Evolutionary conservation across 2,888 invertebrate species (phyloP).

Genomic region (Watsonalla binaria): DNA sequence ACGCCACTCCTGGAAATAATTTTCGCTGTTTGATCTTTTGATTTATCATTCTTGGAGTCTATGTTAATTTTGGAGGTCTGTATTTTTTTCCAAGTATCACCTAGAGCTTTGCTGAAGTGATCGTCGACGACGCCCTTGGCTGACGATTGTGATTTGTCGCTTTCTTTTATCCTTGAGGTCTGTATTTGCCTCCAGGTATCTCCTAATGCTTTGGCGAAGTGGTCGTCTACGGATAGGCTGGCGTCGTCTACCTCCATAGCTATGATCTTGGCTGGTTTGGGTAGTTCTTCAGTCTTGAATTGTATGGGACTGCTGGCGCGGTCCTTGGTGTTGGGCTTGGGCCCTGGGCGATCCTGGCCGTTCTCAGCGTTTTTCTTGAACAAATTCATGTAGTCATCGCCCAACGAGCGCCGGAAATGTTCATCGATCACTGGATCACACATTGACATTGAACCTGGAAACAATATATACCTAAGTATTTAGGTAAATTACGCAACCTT

Average conservation of each 20-base stretch:
- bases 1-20: slow-evolving; percentile 73
- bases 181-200: slow-evolving; percentile 90
- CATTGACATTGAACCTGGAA: slow-evolving; percentile 83
- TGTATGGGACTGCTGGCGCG: slow-evolving; percentile 72
- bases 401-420: slow-evolving; percentile 95
- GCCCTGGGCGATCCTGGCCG: slow-evolving; percentile 30
- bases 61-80: slow-evolving; percentile 76
- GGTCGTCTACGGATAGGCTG: slow-evolving; percentile 89
- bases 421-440: slow-evolving; percentile 97
- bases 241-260: slow-evolving; percentile 80
- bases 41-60: slow-evolving; percentile 44
- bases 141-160: slow-evolving; percentile 45
- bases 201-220: slow-evolving; percentile 93
- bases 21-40: slow-evolving; percentile 63
- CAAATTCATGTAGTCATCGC: slow-evolving; percentile 86
- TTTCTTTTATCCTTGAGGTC: slow-evolving; percentile 77
- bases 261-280: slow-evolving; percentile 62
- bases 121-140: slow-evolving; percentile 84
- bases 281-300: slow-evolving; percentile 56
- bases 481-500: too few relatives aligned
- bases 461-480: neutral
- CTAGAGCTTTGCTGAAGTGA: slow-evolving; percentile 94
- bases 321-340: slow-evolving; percentile 69
- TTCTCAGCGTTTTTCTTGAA: slow-evolving; percentile 78
- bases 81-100: slow-evolving; percentile 89